Conservation (phyloP, 2,113 vertebrate species). For the Tenrec ecaudatus region DNA sequence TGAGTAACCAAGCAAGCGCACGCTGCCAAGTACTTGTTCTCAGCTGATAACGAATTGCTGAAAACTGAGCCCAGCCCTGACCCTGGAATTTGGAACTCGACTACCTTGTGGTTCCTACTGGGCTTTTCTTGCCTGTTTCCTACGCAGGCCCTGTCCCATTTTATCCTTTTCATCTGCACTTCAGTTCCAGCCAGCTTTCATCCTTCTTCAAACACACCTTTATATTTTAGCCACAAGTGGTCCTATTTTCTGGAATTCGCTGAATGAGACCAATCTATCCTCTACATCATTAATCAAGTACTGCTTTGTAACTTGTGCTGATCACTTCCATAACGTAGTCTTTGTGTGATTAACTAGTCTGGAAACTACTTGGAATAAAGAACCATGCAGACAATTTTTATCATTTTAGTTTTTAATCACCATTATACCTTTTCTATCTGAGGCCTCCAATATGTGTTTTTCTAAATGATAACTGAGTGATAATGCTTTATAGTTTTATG, state of each 20-base stretch:
- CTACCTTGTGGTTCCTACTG: too few species aligned
- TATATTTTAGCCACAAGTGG: background rate
- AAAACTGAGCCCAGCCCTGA: background rate
- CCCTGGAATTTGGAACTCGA: background rate
- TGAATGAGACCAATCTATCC: background rate
- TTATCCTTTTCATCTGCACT: background rate
- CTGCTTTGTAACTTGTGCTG: background rate
- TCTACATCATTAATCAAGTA: background rate
- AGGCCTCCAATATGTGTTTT: background rate
- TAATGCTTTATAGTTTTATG: background rate
- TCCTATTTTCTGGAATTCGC: background rate
- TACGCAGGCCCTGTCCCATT: background rate
- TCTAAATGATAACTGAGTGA: background rate
- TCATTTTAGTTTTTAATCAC: background rate
- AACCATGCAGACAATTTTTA: background rate
- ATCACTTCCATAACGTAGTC: background rate
- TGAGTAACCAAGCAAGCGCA: background rate
- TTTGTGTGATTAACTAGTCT: background rate
- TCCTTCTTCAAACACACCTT: background rate
- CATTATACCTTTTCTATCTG: background rate
- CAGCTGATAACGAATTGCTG: background rate
- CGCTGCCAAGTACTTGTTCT: background rate
- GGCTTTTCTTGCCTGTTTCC: background rate
- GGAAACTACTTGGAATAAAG: background rate
- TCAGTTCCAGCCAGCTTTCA: background rate